These are phyloP conservation scores for Campylomormyrus numenius DNA, from an alignment of 2,113 vertebrate genomes.

Conservation along the genomic window DNA sequence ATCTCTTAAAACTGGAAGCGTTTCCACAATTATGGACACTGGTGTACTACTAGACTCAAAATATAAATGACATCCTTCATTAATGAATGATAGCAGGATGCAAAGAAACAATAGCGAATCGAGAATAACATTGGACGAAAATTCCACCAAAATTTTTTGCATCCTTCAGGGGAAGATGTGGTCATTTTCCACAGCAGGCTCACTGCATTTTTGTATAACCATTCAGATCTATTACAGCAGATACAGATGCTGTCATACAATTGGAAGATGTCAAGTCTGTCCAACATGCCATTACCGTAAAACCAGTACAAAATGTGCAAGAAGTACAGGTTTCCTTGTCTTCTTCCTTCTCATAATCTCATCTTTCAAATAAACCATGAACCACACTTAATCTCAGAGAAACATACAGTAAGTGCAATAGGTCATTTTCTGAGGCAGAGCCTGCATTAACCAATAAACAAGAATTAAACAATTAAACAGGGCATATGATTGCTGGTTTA, in stretches of 20 bases:
- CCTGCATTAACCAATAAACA: not conserved
- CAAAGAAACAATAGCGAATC: not conserved
- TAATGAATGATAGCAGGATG: not conserved
- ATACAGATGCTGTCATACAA: not conserved
- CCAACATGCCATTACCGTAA: not conserved
- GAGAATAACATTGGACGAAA: not conserved
- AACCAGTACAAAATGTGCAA: not conserved
- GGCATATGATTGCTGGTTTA: not conserved
- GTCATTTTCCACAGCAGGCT: not conserved
- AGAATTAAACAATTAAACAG: not conserved
- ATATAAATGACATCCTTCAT: not conserved
- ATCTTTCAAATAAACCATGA: not conserved
- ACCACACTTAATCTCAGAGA: not conserved
- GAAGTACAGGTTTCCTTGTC: not conserved
- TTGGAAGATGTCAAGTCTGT: not conserved
- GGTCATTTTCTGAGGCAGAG: not conserved
- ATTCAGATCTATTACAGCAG: not conserved
- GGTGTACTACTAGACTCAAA: not conserved
- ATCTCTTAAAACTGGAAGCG: not conserved
- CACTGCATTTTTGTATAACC: not conserved
- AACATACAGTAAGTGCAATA: not conserved
- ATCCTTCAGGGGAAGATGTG: not conserved
- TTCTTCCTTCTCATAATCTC: not conserved
- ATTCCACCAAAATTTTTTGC: not conserved
- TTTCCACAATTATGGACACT: not conserved